Conservation (phyloP, 2,888 invertebrate genomes). For the Synanthedon formicaeformis region DNA sequence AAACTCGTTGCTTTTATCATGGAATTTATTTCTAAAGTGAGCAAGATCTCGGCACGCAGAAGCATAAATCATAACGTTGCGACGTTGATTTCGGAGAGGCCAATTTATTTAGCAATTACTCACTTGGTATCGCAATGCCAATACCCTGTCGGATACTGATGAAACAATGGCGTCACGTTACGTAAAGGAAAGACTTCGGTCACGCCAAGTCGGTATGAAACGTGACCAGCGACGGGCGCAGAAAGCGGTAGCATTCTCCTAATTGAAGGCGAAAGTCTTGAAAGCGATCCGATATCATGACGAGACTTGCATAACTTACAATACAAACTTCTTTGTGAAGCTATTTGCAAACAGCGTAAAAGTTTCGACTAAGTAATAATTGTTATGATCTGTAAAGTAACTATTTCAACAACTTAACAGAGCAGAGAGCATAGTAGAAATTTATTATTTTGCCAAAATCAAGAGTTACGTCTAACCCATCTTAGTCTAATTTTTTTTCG, state of each 20-base stretch:
- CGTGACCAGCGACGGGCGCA: constrained; percentile 5
- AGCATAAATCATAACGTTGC: too few species aligned
- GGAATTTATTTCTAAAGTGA: too few species aligned
- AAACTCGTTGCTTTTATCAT: too few species aligned
- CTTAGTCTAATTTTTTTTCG: too few species aligned
- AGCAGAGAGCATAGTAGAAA: too few species aligned
- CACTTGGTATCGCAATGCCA: constrained; percentile 3
- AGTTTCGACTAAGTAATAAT: too few species aligned
- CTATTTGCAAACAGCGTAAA: not conserved
- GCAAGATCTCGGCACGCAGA: too few species aligned
- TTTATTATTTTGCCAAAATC: too few species aligned
- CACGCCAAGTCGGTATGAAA: constrained; percentile 10
- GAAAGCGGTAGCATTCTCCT: constrained; percentile 28
- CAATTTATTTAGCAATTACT: not conserved
- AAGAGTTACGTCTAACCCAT: too few species aligned
- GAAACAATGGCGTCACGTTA: constrained; percentile 20
- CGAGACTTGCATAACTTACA: constrained; percentile 6
- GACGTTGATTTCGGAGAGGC: not conserved
- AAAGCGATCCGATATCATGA: constrained; percentile 23
- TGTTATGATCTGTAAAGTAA: too few species aligned
- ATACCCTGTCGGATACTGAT: constrained; percentile 13
- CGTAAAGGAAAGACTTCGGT: constrained; percentile 24
- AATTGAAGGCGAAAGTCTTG: constrained; percentile 53
- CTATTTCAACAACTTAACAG: too few species aligned
- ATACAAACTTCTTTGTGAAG: constrained; percentile 2